These are phyloP conservation scores for Trissolcus japonicus DNA, from an alignment of 2,888 invertebrate species.

Conservation along the genomic window DNA sequence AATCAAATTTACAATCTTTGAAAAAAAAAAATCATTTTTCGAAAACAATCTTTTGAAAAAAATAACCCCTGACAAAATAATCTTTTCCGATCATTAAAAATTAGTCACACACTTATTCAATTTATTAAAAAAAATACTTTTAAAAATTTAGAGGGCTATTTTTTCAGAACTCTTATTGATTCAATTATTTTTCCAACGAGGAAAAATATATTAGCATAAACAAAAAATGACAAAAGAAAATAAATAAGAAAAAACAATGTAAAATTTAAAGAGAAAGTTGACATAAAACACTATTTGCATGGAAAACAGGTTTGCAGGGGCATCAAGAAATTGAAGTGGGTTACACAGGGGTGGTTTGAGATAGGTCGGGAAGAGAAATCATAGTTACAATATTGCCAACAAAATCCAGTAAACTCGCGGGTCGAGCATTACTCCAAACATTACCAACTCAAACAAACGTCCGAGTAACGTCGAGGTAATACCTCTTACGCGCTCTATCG, in stretches of 20 bases:
- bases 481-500: constrained; percentile 42
- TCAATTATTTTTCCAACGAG: no score
- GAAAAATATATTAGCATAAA: background rate
- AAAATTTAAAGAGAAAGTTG: background rate
- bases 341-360: constrained; percentile 50
- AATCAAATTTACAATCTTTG: no score
- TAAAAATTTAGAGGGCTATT: no score
- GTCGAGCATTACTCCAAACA: constrained; percentile 71
- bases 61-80: no score
- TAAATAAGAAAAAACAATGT: background rate
- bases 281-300: background rate
- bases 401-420: constrained; percentile 69
- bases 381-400: constrained; percentile 70
- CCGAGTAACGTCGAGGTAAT: constrained; percentile 54
- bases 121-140: no score
- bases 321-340: constrained; percentile 43
- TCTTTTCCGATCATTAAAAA: no score
- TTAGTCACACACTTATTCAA: no score
- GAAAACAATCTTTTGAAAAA: no score
- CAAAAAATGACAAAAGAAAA: background rate
- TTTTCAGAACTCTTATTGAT: no score
- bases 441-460: constrained; percentile 70
- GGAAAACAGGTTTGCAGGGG: constrained; percentile 13
- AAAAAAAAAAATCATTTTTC: no score
- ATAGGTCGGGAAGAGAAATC: constrained; percentile 61